Evolutionary conservation across 2,888 invertebrate species (phyloP).

Genomic region (Amphipyra tragopoginis): DNA sequence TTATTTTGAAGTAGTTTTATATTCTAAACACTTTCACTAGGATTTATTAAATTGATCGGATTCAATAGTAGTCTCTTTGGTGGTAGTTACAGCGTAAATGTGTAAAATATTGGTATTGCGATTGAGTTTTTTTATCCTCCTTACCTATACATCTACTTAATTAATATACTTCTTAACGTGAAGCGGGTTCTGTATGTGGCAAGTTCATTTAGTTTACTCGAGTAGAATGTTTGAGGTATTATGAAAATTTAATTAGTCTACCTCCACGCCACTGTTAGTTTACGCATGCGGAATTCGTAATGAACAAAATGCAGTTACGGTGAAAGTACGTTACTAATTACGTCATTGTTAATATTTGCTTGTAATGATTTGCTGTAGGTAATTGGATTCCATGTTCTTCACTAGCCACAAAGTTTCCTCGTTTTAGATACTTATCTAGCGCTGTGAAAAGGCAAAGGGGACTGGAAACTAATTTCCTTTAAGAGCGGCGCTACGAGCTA

Average conservation of each 20-base stretch:
- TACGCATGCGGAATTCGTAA: conserved; percentile 70
- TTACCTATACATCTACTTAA: too few species aligned
- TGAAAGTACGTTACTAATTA: conserved; percentile 22
- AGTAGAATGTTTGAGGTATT: conserved; percentile 68
- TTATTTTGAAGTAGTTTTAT: conserved; percentile 41
- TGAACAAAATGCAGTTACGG: conserved; percentile 62
- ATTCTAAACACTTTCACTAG: conserved; percentile 26
- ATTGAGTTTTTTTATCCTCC: background rate
- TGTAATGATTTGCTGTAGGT: conserved; percentile 12
- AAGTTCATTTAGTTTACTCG: conserved; percentile 66
- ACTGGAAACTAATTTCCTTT: conserved; percentile 71
- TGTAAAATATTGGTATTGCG: too few species aligned
- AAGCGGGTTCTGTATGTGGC: conserved; percentile 48
- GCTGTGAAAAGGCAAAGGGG: conserved; percentile 69
- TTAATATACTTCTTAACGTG: conserved; percentile 23
- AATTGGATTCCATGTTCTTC: conserved; percentile 43
- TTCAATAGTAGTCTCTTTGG: too few species aligned
- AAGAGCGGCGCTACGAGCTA: conserved; percentile 58
- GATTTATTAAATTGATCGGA: conserved; percentile 32
- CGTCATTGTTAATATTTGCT: conserved; percentile 14
- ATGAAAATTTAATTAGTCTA: conserved; percentile 75
- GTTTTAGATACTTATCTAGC: conserved; percentile 64
- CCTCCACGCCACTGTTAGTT: conserved; percentile 61
- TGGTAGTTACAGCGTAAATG: too few species aligned
- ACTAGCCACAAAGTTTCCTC: conserved; percentile 60